Base-by-base conservation (phyloP, 2,113 vertebrate species). In the Psittacus erithacus region DNA sequence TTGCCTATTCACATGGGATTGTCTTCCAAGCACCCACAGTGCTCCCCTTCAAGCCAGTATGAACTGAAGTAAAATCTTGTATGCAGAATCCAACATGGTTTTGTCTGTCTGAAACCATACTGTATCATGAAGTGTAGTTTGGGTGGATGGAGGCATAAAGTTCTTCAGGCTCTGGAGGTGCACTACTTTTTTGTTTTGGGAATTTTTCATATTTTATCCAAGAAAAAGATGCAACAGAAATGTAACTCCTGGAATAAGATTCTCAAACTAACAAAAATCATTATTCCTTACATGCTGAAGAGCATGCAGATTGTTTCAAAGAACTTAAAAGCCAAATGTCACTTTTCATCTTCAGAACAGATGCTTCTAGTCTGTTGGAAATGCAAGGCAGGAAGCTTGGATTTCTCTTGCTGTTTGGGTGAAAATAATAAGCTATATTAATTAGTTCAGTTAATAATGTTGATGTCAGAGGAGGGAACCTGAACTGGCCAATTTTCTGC, bases 51-150 rank as follows among this genome's bases (percentile, higher is more conserved):
- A 50, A 28, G 0, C 0, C 14, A 35, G 15, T 17, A n/a, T 46
- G 19, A 85, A 50, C 46, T 59, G 52, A 60, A 82, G 22, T 60
- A 35, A 60, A 65, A 73, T 8, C 46, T 49, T n/a, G 2, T 46
- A 31, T 52, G 31, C 27, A 46, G 39, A 43, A 38, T 10, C 43
- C 0, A 0, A 4, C 10, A 3, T 7, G 4, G 1, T 6, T 65
- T 73, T 63, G 13, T 43, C 33, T 55, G 15, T 63, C 57, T 63
- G n/a, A 84, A 84, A 29, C 60, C 2, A 0, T 31, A 4, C 74
- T 71, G 17, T 64, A 55, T 47, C 53, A 28, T 22, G 6, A 43
- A 41, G 10, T 20, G 15, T 44, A 6, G 9, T 70, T 71, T 53
- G 18, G 12, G 20, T 74, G 44, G 53, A n/a, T 7, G 1, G 43